Evolutionary conservation across 2,888 invertebrate genomes (phyloP), one percentile per base, ranked within the genome.

Genomic region (Synanthedon myopaeformis): DNA sequence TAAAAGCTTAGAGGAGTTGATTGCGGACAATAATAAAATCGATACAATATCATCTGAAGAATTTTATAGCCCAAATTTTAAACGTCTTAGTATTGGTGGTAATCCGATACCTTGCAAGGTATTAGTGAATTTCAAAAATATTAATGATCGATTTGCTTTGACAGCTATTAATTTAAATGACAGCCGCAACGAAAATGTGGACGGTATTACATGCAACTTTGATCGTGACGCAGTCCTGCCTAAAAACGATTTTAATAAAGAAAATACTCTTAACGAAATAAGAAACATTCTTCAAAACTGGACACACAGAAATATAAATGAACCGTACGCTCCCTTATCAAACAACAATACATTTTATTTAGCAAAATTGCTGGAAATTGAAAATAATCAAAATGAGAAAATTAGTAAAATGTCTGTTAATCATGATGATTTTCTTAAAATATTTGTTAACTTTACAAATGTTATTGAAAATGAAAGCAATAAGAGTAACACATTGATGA

Each of bases 1-100:
- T 0, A 57, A 58, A 49, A 66, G 66, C 53, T 63, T 83, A 51
- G 58, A 57, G 1, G 57, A 61, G 3, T 59, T 83, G 17, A 70
- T 79, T 57, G 74, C 70, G 2, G 82, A 83, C 61, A 59, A 75
- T 57, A 83, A 83, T 58, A 67, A 63, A 57, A 79, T 83, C 52
- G 55, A 56, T 41, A 61, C 62, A 42, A 55, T 82, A 13, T 60
- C 64, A 4, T 55, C 62, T n/a, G 65, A 70, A 35, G 72, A 76
- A n/a, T 77, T 82, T 59, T 19, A 52, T 6, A 65, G 70, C 0
- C 71, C 70, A 0, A 62, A 58, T 57, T 60, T 82, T 48, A 54
- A 54, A 11, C 65, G 56, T 45, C 63, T 83, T 8, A 83, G 82
- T 57, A 79, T 83, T 52, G 82, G 82, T 4, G 72, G 69, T 35